Conservation (phyloP, 2,888 invertebrate genomes). For the Eupsilia transversa region DNA sequence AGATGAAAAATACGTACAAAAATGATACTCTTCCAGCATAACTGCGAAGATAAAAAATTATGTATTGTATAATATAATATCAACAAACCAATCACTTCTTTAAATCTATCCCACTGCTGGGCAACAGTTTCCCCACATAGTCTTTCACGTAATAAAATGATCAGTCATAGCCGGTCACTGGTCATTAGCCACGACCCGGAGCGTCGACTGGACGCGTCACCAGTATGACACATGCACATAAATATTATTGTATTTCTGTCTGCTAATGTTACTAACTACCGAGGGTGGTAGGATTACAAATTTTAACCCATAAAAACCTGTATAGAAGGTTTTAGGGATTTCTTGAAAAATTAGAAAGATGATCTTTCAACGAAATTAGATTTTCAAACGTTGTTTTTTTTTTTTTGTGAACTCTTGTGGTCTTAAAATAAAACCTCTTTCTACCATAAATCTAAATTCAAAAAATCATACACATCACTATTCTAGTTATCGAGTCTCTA, state of each 20-base stretch:
- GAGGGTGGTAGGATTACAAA: not conserved
- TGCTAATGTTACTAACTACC: constrained; percentile 8
- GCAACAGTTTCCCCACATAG: not conserved
- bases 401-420: not conserved
- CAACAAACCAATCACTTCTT: not conserved
- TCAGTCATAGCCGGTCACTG: constrained; percentile 3
- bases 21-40: no score
- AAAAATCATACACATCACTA: constrained; percentile 43
- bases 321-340: not conserved
- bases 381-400: not conserved
- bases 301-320: not conserved
- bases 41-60: no score
- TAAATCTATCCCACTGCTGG: not conserved
- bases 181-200: constrained; percentile 26
- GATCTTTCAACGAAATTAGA: not conserved
- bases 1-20: not conserved
- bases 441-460: constrained; percentile 35
- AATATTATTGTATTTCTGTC: constrained; percentile 71
- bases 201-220: not conserved
- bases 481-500: constrained; percentile 31
- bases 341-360: not conserved
- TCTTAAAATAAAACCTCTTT: constrained; percentile 7
- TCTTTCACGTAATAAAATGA: constrained; percentile 1
- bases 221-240: constrained; percentile 77
- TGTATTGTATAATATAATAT: no score